Evolutionary conservation across 1,140 invertebrate species (phyloP).

Genomic region (Listronotus bonariensis): DNA sequence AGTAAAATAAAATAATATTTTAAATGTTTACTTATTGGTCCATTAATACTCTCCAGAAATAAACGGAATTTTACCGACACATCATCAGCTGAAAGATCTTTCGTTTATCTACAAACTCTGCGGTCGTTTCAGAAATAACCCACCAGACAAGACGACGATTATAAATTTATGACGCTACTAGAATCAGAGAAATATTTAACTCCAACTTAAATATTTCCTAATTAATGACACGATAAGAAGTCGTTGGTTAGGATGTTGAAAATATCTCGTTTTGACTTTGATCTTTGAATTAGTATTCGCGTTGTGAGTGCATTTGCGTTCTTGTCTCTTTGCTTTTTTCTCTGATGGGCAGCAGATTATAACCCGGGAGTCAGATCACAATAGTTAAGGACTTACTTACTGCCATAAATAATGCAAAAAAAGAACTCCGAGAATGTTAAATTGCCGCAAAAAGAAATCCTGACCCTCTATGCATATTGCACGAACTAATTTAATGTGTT

Average conservation of each 20-base stretch:
- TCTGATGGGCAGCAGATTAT: not conserved
- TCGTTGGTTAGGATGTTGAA: not conserved
- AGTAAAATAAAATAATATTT: too few species aligned
- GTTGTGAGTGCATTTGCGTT: not conserved
- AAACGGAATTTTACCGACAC: too few species aligned
- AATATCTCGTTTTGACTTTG: conserved; percentile 14
- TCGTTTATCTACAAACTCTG: too few species aligned
- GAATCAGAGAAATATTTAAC: too few species aligned
- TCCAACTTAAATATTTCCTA: not conserved
- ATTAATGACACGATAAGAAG: not conserved
- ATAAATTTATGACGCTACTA: not conserved
- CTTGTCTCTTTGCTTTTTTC: conserved; percentile 1
- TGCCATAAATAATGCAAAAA: too few species aligned
- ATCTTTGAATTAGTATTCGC: conserved; percentile 10
- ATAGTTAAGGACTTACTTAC: not conserved
- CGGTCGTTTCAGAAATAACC: too few species aligned
- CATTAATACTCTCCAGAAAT: too few species aligned
- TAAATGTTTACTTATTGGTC: not conserved
- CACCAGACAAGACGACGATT: not conserved
- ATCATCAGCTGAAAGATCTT: too few species aligned
- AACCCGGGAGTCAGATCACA: not conserved
- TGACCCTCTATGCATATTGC: too few species aligned
- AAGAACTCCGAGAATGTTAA: too few species aligned
- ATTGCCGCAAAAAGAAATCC: too few species aligned
- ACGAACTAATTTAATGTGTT: too few species aligned